phyloP scores from a whole-genome alignment of 2,888 invertebrate species.

The Drosophila phalerata region DNA sequence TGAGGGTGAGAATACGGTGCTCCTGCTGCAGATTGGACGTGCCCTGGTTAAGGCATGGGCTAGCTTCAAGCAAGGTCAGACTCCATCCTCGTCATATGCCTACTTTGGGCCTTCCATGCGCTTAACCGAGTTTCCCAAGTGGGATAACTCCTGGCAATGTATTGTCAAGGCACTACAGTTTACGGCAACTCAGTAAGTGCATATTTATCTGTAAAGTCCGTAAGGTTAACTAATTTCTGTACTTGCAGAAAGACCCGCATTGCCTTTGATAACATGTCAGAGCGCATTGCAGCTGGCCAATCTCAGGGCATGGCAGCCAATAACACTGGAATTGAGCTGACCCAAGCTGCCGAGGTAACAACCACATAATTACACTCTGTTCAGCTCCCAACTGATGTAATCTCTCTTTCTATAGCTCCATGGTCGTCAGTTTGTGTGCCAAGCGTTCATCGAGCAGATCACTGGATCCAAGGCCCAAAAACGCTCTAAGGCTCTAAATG shows the following conservation, averaged over 20 bases:
- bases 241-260: constrained; percentile 89
- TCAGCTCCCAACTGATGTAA: neutral
- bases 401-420: constrained; percentile 88
- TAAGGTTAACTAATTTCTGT: neutral
- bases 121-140: constrained; percentile 63
- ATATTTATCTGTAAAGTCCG: accelerated
- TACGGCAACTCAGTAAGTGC: constrained; percentile 86
- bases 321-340: constrained; percentile 92
- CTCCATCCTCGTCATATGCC: constrained; percentile 89
- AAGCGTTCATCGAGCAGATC: constrained; percentile 88
- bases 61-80: constrained; percentile 87
- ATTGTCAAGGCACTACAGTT: constrained; percentile 86
- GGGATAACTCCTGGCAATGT: constrained; percentile 80
- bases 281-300: constrained; percentile 88
- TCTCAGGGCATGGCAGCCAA: constrained; percentile 94
- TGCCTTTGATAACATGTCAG: constrained; percentile 90
- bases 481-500: constrained; percentile 87
- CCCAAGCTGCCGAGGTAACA: constrained; percentile 91
- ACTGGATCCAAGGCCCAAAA: constrained; percentile 82
- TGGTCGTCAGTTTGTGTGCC: constrained; percentile 91
- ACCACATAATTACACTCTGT: neutral
- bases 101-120: constrained; percentile 87
- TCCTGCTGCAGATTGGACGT: constrained; percentile 94
- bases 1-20: constrained; percentile 98
- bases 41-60: constrained; percentile 93